phyloP scores from a whole-genome alignment of 2,113 vertebrate species.

The Salvator merianae region DNA sequence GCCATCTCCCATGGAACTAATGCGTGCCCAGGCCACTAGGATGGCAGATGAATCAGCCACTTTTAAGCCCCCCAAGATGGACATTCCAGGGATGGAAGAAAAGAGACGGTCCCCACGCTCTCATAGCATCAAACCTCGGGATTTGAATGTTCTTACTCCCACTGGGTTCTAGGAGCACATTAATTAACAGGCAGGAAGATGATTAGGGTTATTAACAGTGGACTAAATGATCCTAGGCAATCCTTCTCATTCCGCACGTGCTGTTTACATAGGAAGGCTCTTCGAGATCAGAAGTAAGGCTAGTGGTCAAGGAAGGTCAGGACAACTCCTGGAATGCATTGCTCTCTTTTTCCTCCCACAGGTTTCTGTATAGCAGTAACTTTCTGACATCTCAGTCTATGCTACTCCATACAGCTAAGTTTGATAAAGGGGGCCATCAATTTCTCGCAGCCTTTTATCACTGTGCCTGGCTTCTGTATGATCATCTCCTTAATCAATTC shows the following conservation, averaged over 20 bases:
- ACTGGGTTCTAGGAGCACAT: conserved; percentile 82
- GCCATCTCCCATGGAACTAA: conserved; percentile 88
- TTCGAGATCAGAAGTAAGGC: neutral
- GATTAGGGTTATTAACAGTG: conserved; percentile 23
- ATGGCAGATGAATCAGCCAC: conserved; percentile 78
- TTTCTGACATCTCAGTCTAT: neutral
- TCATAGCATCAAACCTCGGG: conserved; percentile 87
- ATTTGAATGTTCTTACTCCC: conserved; percentile 90
- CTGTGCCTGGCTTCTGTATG: neutral
- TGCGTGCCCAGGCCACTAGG: conserved; percentile 83
- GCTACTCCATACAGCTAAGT: neutral
- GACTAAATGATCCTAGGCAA: conserved; percentile 18
- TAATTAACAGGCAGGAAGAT: neutral
- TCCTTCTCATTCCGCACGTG: conserved; percentile 26
- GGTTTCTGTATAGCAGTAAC: neutral
- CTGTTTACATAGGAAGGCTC: conserved; percentile 49
- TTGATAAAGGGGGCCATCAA: conserved; percentile 8
- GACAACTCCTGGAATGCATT: conserved; percentile 8
- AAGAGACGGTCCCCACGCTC: conserved; percentile 76
- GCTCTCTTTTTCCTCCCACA: neutral
- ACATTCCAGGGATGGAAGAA: conserved; percentile 76
- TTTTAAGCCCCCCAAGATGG: conserved; percentile 86
- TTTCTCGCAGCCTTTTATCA: neutral
- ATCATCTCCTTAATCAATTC: conserved; percentile 1
- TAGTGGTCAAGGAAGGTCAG: conserved; percentile 1